These are phyloP conservation scores for Pristionchus japonicus DNA, from an alignment of 2,888 invertebrate genomes.

Conservation along the genomic window DNA sequence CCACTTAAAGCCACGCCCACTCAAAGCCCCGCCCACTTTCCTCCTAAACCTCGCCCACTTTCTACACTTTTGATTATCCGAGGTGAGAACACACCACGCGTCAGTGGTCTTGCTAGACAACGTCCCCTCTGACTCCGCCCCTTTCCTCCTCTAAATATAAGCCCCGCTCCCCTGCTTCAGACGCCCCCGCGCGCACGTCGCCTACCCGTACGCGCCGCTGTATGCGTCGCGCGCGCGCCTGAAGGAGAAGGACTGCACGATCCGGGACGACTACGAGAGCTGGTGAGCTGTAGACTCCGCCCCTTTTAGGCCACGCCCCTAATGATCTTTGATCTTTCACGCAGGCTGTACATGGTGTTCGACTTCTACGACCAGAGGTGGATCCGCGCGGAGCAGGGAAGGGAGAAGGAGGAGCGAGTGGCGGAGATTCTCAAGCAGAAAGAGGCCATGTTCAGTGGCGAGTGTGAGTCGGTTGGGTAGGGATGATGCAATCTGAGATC, in stretches of 20 bases:
- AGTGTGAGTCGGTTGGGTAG: not conserved
- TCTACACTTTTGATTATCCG: no score
- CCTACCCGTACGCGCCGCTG: constrained; percentile 5
- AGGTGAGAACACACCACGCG: no score
- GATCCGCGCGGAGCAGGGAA: not conserved
- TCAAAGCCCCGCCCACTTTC: no score
- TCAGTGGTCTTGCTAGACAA: no score
- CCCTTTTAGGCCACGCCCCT: not conserved
- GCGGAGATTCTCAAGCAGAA: not conserved
- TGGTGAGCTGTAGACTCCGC: not conserved
- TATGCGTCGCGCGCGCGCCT: constrained; percentile 24
- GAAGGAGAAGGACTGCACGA: not conserved
- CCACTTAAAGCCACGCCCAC: no score
- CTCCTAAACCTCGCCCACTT: not conserved
- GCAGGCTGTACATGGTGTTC: constrained; percentile 19
- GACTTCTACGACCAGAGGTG: constrained; percentile 16
- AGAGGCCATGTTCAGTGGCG: not conserved
- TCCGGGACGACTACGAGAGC: constrained; percentile 24
- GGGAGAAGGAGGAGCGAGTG: not conserved
- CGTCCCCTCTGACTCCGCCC: no score
- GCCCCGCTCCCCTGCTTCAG: not conserved
- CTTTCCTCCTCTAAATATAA: no score
- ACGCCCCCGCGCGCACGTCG: not conserved
- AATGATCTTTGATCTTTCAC: not conserved
- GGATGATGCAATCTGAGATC: not conserved